Evolutionary conservation across 2,113 vertebrate species (phyloP).

Genomic region (Triplophysa rosa): DNA sequence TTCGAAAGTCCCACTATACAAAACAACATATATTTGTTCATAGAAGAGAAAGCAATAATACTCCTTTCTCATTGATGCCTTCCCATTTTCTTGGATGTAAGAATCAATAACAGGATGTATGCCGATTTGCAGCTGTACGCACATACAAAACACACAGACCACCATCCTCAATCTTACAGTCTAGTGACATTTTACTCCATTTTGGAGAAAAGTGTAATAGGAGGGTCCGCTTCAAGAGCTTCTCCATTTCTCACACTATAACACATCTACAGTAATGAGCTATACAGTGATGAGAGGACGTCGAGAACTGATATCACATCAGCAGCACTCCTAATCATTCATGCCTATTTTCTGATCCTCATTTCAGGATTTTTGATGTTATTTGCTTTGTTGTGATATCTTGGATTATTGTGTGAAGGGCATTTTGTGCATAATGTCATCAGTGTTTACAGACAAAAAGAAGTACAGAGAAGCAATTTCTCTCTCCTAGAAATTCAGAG

Average conservation of each 20-base stretch:
- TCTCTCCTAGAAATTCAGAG: not conserved
- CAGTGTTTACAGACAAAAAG: not conserved
- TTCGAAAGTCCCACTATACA: no score
- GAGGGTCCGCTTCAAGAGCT: constrained; percentile 3
- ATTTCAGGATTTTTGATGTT: not conserved
- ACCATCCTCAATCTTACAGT: not conserved
- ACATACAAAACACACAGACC: not conserved
- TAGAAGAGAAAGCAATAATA: not conserved
- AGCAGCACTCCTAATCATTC: not conserved
- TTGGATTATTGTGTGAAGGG: not conserved
- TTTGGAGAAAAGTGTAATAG: not conserved
- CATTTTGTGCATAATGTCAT: constrained; percentile 5
- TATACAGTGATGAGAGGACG: not conserved
- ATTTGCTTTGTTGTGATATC: constrained; percentile 11
- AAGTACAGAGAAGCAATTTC: not conserved
- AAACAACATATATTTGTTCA: no score
- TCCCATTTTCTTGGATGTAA: not conserved
- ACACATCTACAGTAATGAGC: not conserved
- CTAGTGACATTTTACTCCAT: constrained; percentile 22
- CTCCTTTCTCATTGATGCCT: not conserved
- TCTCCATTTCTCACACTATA: not conserved
- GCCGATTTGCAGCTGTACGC: not conserved
- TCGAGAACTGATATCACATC: not conserved
- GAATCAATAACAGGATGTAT: no score
- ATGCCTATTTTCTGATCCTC: not conserved